Evolutionary conservation across 2,113 vertebrate species (phyloP).

Genomic region (Bambusicola thoracicus): DNA sequence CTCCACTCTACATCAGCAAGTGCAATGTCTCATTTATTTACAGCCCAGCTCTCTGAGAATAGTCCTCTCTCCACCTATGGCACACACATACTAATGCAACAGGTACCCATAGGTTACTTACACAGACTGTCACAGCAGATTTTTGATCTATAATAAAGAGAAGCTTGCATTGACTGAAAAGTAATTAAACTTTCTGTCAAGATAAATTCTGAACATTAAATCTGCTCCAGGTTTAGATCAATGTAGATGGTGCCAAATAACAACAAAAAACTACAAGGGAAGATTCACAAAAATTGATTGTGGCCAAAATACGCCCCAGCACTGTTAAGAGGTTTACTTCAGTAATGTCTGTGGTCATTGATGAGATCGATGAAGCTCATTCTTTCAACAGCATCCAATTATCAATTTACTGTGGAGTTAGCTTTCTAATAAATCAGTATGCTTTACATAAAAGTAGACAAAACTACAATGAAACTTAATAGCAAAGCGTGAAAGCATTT

Average conservation of each 20-base stretch:
- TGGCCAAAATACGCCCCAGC: constrained; percentile 86
- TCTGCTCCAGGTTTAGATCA: constrained; percentile 85
- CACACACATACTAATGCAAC: constrained; percentile 22
- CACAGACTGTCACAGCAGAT: constrained; percentile 44
- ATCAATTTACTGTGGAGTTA: constrained; percentile 91
- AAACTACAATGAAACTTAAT: constrained; percentile 84
- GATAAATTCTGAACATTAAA: constrained; percentile 86
- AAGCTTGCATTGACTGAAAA: constrained; percentile 71
- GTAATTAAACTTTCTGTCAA: constrained; percentile 86
- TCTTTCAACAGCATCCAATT: constrained; percentile 99
- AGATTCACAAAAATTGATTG: constrained; percentile 92
- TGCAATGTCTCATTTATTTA: constrained; percentile 39
- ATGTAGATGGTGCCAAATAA: constrained; percentile 86
- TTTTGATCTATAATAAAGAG: constrained; percentile 74
- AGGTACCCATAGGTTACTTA: constrained; percentile 53
- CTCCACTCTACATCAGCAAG: not conserved
- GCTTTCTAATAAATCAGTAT: constrained; percentile 92
- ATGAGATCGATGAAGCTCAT: constrained; percentile 97
- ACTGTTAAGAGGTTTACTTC: constrained; percentile 89
- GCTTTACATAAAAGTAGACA: constrained; percentile 87
- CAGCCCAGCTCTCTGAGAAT: not conserved
- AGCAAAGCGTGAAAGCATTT: constrained; percentile 70
- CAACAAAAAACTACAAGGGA: constrained; percentile 78
- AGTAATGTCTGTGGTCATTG: constrained; percentile 91
- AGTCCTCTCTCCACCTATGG: constrained; percentile 3